Percentiles rank a stretch among this genome's conserved stretches.
phyloP scores from a whole-genome alignment of 1,140 invertebrate species.

The Piezodorus guildinii region DNA sequence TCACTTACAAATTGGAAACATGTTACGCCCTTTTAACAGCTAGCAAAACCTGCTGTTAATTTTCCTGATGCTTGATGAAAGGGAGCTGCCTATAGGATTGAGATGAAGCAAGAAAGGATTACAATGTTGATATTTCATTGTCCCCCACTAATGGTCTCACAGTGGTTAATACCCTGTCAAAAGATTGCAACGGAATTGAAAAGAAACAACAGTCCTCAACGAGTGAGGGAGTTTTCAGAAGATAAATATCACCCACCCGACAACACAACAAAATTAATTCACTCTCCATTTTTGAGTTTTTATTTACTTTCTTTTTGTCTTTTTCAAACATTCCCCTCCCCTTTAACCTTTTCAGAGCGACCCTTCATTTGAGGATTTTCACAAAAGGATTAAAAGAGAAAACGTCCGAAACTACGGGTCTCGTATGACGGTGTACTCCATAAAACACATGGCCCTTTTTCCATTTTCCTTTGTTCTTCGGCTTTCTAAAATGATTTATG shows the following conservation, averaged over 20 bases:
- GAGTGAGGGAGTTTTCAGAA: background rate
- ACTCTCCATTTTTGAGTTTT: background rate
- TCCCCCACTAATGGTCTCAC: background rate
- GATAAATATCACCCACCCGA: background rate
- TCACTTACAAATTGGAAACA: too few relatives aligned
- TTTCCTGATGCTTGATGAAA: too few relatives aligned
- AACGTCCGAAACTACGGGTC: too few relatives aligned
- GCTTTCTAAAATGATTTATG: slow-evolving; percentile 8
- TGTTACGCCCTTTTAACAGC: too few relatives aligned
- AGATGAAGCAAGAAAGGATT: background rate
- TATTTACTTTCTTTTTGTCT: background rate
- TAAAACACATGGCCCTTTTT: too few relatives aligned
- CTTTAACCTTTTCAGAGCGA: background rate
- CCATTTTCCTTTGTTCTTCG: background rate
- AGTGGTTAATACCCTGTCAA: background rate
- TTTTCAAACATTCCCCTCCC: background rate
- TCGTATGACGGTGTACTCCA: too few relatives aligned
- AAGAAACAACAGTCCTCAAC: slow-evolving; percentile 1
- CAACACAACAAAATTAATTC: slow-evolving; percentile 3
- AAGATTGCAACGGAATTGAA: background rate
- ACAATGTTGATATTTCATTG: slow-evolving; percentile 7
- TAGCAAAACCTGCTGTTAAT: too few relatives aligned
- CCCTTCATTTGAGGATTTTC: background rate
- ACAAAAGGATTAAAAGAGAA: background rate
- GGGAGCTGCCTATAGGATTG: too few relatives aligned